Evolutionary conservation across 2,797 vertebrate species (phyloP).

Genomic region (Propithecus deckenii): DNA sequence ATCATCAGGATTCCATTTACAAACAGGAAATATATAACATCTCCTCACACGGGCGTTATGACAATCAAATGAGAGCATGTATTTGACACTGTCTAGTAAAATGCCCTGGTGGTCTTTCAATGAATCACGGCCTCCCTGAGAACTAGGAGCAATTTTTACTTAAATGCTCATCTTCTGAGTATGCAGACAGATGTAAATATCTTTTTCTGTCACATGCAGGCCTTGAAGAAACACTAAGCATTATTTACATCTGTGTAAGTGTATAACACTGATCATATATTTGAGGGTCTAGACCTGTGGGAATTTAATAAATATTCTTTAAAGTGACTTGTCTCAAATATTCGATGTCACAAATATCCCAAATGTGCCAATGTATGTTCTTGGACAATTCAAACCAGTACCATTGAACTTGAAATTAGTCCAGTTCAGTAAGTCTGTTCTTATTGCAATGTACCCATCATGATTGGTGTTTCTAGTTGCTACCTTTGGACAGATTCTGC

Average conservation of each 20-base stretch:
- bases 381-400: background rate
- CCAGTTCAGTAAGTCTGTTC: background rate
- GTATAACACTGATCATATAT: background rate
- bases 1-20: background rate
- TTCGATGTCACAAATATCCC: background rate
- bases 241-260: background rate
- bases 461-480: background rate
- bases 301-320: conserved; percentile 19
- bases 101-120: background rate
- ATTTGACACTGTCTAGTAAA: background rate
- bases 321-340: background rate
- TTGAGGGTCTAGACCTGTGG: background rate
- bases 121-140: background rate
- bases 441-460: background rate
- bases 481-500: background rate
- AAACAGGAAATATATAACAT: background rate
- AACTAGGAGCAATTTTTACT: background rate
- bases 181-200: background rate
- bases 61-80: background rate
- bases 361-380: background rate
- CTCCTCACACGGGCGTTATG: background rate
- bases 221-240: background rate
- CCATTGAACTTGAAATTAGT: background rate
- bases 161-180: background rate
- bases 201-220: background rate